Conservation (phyloP, 2,888 invertebrate species). For the Himalopsyche anomala region DNA sequence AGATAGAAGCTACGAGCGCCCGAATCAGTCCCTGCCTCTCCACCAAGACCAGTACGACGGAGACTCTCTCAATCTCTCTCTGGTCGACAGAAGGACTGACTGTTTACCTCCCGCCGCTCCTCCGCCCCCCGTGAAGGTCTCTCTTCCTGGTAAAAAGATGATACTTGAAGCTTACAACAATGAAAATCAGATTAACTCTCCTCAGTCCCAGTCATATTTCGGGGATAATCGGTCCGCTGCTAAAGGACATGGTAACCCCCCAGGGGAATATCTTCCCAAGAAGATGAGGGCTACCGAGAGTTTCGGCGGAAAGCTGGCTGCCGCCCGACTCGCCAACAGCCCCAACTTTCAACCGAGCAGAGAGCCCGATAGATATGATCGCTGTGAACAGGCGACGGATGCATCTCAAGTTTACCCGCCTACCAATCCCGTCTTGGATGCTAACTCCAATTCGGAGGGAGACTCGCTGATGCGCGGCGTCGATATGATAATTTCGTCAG, state of each 20-base stretch:
- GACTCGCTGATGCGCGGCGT: not conserved
- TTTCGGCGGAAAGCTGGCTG: slow-evolving; percentile 73
- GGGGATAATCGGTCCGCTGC: slow-evolving; percentile 58
- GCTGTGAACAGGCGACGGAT: not conserved
- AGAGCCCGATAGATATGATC: slow-evolving; percentile 61
- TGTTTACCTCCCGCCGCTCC: slow-evolving; percentile 71
- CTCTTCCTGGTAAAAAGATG: slow-evolving; percentile 74
- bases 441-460: not conserved
- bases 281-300: slow-evolving; percentile 77
- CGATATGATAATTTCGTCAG: not conserved
- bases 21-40: not conserved
- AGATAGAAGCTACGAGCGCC: slow-evolving; percentile 2
- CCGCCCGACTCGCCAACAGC: slow-evolving; percentile 67
- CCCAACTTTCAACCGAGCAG: slow-evolving; percentile 66
- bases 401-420: not conserved
- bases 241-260: slow-evolving; percentile 58
- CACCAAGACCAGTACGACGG: not conserved
- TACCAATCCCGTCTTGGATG: not conserved
- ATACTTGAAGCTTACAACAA: slow-evolving; percentile 76
- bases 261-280: slow-evolving; percentile 74
- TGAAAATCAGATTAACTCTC: slow-evolving; percentile 71
- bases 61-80: slow-evolving; percentile 70
- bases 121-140: slow-evolving; percentile 69
- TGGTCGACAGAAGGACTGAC: slow-evolving; percentile 71
- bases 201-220: slow-evolving; percentile 67